These are phyloP conservation scores for Albula goreensis DNA, from an alignment of 2,113 vertebrate genomes.

Conservation along the genomic window DNA sequence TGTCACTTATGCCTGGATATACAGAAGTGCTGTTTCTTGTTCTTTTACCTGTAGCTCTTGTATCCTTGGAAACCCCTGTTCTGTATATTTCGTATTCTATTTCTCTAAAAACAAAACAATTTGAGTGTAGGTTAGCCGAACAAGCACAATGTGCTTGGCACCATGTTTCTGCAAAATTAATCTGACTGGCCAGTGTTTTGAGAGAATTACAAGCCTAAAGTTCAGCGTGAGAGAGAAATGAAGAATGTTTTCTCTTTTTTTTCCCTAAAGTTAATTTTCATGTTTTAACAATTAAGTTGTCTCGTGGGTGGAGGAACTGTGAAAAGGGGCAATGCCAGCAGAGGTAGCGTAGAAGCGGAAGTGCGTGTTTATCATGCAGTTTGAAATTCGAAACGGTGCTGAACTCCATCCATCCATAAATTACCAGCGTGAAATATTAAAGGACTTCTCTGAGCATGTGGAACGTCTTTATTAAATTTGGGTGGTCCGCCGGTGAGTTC, in stretches of 20 bases:
- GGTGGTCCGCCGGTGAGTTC: slow-evolving; percentile 10
- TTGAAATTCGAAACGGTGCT: slow-evolving; percentile 20
- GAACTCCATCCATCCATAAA: slow-evolving; percentile 2
- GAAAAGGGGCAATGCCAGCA: background rate
- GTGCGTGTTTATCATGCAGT: slow-evolving; percentile 15
- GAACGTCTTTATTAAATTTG: slow-evolving; percentile 30
- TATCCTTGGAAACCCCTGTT: no score
- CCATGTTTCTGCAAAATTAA: no score
- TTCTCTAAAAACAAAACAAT: no score
- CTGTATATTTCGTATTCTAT: no score
- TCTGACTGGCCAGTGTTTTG: background rate
- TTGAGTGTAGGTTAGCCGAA: no score
- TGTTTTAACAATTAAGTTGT: background rate
- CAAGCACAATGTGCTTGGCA: no score
- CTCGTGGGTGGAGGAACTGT: no score
- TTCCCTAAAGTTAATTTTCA: background rate
- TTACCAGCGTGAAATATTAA: slow-evolving; percentile 32
- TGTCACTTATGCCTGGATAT: background rate
- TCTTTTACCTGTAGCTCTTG: no score
- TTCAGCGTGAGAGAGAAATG: background rate
- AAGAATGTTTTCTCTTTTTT: background rate
- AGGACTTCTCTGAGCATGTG: slow-evolving; percentile 16
- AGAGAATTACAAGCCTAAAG: background rate
- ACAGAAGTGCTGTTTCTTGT: no score
- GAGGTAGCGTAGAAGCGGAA: slow-evolving; percentile 6